phyloP scores from a whole-genome alignment of 2,888 invertebrate species.

The Eledona agricola region DNA sequence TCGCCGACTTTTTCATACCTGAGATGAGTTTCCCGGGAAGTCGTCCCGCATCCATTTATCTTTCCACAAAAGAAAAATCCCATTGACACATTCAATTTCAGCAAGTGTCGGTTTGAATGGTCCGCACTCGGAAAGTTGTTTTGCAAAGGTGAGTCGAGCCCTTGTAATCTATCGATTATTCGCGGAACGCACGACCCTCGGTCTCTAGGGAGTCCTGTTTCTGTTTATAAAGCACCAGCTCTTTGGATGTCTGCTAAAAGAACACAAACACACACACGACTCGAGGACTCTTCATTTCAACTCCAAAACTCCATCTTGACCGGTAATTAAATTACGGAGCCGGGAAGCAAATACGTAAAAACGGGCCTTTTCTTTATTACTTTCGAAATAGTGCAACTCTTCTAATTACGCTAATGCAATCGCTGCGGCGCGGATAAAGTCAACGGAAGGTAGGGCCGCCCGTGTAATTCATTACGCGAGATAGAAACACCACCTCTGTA shows the following conservation, averaged over 20 bases:
- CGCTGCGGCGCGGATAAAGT: background rate
- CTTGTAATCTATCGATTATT: slow-evolving; percentile 56
- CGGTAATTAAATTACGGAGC: too few species aligned
- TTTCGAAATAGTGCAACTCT: background rate
- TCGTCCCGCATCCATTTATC: slow-evolving; percentile 53
- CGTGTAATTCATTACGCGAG: slow-evolving; percentile 24
- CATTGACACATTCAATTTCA: slow-evolving; percentile 58
- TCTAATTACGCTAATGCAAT: slow-evolving; percentile 25
- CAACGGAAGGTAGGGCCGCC: slow-evolving; percentile 12
- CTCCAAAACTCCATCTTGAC: slow-evolving; percentile 3
- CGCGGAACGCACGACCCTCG: slow-evolving; percentile 51
- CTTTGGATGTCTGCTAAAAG: slow-evolving; percentile 50
- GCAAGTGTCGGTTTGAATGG: slow-evolving; percentile 47
- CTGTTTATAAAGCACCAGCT: slow-evolving; percentile 54
- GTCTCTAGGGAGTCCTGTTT: slow-evolving; percentile 57
- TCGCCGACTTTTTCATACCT: slow-evolving; percentile 49
- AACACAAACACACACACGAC: slow-evolving; percentile 54
- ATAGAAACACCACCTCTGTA: slow-evolving; percentile 26
- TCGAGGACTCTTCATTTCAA: slow-evolving; percentile 46
- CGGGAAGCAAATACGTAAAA: too few species aligned
- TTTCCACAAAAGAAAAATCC: slow-evolving; percentile 53
- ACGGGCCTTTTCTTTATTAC: background rate
- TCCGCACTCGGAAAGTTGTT: slow-evolving; percentile 14
- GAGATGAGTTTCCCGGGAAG: slow-evolving; percentile 48
- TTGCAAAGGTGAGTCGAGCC: slow-evolving; percentile 17